Conservation (phyloP, 2,797 vertebrate genomes). For the Argentina silus region DNA sequence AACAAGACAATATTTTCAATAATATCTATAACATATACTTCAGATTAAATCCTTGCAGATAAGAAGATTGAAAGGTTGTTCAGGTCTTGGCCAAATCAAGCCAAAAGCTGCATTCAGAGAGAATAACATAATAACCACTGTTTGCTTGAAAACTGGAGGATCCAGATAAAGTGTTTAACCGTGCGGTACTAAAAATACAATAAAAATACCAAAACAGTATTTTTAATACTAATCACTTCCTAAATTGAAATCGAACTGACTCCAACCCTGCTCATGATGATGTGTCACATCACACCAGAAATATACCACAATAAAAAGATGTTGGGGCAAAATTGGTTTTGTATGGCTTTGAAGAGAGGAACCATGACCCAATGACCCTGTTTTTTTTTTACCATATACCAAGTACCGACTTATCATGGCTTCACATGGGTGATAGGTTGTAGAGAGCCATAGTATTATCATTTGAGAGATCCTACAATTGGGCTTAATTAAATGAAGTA, state of each 20-base stretch:
- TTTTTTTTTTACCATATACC: no score
- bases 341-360: no score
- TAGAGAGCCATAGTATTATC: no score
- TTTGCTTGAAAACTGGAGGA: background rate
- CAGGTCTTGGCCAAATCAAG: background rate
- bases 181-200: background rate
- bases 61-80: constrained; percentile 21
- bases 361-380: no score
- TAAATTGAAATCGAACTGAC: background rate
- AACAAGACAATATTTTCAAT: background rate
- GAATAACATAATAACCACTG: background rate
- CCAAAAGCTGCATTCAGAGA: background rate
- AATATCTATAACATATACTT: background rate
- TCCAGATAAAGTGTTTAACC: background rate
- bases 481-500: no score
- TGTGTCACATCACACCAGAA: no score
- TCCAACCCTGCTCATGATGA: no score
- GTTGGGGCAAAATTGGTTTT: no score
- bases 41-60: constrained; percentile 1
- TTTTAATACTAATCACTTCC: background rate
- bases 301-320: no score
- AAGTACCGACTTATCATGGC: no score
- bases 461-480: no score
- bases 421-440: no score
- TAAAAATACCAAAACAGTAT: background rate